These are phyloP conservation scores for Callinectes sapidus DNA, from an alignment of 2,888 invertebrate species.

Conservation along the genomic window DNA sequence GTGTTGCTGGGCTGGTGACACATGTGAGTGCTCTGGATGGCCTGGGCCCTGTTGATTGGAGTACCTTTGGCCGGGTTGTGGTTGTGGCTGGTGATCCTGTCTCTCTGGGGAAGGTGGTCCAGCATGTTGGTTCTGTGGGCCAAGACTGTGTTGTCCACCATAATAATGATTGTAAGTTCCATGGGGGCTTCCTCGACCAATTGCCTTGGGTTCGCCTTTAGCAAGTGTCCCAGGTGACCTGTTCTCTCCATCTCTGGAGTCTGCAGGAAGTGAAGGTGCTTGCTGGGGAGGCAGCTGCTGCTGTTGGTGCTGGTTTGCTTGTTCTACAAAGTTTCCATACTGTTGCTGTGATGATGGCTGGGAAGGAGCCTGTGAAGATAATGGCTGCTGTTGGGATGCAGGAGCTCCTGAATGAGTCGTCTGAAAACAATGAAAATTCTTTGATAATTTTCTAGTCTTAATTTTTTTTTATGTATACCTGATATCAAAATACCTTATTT, in stretches of 20 bases:
- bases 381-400: constrained; percentile 50
- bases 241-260: constrained; percentile 52
- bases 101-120: constrained; percentile 57
- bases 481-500: too few relatives aligned
- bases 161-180: constrained; percentile 49
- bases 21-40: constrained; percentile 40
- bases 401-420: constrained; percentile 38
- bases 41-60: constrained; percentile 7
- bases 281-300: constrained; percentile 40
- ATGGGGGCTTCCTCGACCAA: constrained; percentile 45
- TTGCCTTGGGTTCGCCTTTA: constrained; percentile 36
- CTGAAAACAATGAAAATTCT: constrained; percentile 28
- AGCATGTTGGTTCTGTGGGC: neutral
- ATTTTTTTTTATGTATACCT: neutral
- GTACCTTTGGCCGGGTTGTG: constrained; percentile 46
- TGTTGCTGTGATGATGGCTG: constrained; percentile 47
- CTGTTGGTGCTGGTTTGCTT: constrained; percentile 26
- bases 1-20: constrained; percentile 53
- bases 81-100: constrained; percentile 37
- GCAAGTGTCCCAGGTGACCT: constrained; percentile 44
- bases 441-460: neutral
- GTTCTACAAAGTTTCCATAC: neutral
- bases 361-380: constrained; percentile 43
- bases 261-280: constrained; percentile 20
- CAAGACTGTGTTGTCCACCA: constrained; percentile 44